phyloP scores from a whole-genome alignment of 2,113 vertebrate genomes.

The Haplochromis burtoni region DNA sequence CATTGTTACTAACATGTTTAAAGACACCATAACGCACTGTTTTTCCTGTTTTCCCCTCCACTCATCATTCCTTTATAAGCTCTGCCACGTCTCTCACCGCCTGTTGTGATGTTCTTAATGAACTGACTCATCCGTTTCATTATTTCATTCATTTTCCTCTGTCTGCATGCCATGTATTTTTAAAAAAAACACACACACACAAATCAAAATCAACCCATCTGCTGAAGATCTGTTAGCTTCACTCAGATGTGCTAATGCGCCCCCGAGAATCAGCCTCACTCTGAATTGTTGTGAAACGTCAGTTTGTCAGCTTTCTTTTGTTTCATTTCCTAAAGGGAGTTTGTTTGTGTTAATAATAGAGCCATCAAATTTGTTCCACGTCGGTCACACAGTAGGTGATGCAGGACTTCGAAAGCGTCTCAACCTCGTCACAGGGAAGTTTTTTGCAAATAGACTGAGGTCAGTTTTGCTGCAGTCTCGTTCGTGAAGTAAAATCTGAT shows the following conservation, averaged over 20 bases:
- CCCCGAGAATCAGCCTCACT: slow-evolving; percentile 21
- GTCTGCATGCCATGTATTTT: slow-evolving; percentile 25
- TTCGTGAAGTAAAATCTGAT: neutral
- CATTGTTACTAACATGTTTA: neutral
- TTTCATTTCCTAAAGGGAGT: slow-evolving; percentile 2
- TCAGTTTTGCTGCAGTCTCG: neutral
- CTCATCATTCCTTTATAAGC: neutral
- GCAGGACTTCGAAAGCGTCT: slow-evolving; percentile 2
- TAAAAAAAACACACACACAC: neutral
- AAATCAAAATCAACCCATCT: slow-evolving; percentile 39
- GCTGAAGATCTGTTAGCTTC: slow-evolving; percentile 59
- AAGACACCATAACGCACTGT: neutral
- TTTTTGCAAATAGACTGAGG: neutral
- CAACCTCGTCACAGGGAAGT: neutral
- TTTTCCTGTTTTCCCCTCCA: neutral
- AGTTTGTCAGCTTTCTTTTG: neutral
- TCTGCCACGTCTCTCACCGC: neutral
- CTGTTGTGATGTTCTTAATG: neutral
- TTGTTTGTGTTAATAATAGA: slow-evolving; percentile 4
- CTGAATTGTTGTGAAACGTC: slow-evolving; percentile 24
- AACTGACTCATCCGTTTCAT: slow-evolving; percentile 5
- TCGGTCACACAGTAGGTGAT: neutral
- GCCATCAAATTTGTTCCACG: neutral
- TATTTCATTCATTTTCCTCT: slow-evolving; percentile 1
- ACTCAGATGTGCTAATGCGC: slow-evolving; percentile 25